Evolutionary conservation across 2,113 vertebrate genomes (phyloP), one percentile per base, ranked within the genome.

Genomic region (Neomonachus schauinslandi): DNA sequence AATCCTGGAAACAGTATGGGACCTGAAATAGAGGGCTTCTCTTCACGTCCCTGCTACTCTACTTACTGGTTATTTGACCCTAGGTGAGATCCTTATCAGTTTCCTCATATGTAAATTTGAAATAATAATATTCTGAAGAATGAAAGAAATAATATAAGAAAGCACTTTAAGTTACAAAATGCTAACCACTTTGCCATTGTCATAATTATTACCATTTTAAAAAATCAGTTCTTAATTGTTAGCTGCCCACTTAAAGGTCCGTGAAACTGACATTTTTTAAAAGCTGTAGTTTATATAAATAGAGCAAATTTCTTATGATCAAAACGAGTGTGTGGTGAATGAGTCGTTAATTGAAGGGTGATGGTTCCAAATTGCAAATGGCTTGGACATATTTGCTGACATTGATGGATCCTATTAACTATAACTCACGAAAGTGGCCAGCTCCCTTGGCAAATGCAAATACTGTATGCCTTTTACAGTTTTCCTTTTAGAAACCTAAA

Each of bases 401-500:
- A 42, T 21, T 72, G 71, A 85, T 89, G 76, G 94, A 69, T 51
- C 55, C 31, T 76, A 59, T 91, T 92, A 83, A 92, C 87, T 46
- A 53, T 24, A 96, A 87, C 36, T 81, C 63, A 72, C 55, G n/a
- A 21, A 88, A 84, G 9, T 55, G 36, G 39, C 46, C 57, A 76
- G 11, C 51, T 91, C 13, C 24, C 57, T 90, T 91, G 82, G 46
- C 74, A 65, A 61, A 59, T 22, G n/a, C 33, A 81, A 94, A 86
- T 87, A 67, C 49, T 65, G 4, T 36, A 33, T 86, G 81, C 9
- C 46, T 85, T 33, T 86, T 93, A 53, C n/a, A 89, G n/a, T 72
- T 81, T 95, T 93, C 14, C 39, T 94, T 85, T 82, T 79, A 93
- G 16, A 97, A 94, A 93, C 80, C 59, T 63, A 81, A n/a, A 46